A percentile compares a stretch with the other conserved stretches of the same genome.
Evolutionary conservation across 2,797 vertebrate species (phyloP).

Genomic region (Allochrocebus solatus): DNA sequence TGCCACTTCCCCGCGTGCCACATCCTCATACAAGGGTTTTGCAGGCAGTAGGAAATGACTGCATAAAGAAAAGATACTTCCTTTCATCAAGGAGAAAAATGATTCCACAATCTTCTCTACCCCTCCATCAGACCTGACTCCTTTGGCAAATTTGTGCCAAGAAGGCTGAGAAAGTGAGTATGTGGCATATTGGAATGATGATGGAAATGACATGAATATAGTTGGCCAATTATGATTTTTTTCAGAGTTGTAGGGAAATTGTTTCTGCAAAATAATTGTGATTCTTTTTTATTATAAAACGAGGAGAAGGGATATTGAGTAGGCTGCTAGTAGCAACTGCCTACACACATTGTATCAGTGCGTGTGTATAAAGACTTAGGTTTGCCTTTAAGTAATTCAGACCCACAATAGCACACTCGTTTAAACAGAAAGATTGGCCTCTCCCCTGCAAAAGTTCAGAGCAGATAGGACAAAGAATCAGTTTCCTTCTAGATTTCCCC

Average conservation of each 20-base stretch:
- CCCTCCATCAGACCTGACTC: background rate
- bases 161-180: background rate
- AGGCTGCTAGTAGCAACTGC: background rate
- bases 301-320: background rate
- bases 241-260: background rate
- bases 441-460: background rate
- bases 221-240: background rate
- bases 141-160: background rate
- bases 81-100: background rate
- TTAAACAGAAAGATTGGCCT: background rate
- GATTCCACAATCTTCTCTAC: background rate
- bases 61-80: background rate
- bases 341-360: background rate
- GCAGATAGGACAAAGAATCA: background rate
- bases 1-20: background rate
- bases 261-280: background rate
- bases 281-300: background rate
- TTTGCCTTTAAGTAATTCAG: background rate
- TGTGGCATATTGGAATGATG: background rate
- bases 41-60: background rate
- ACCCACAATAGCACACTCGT: background rate
- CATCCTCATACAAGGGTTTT: background rate
- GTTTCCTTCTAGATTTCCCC: background rate
- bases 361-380: background rate
- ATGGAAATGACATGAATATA: background rate